Conservation (phyloP, 2,797 vertebrate species). For the Danio jaintianensis region DNA sequence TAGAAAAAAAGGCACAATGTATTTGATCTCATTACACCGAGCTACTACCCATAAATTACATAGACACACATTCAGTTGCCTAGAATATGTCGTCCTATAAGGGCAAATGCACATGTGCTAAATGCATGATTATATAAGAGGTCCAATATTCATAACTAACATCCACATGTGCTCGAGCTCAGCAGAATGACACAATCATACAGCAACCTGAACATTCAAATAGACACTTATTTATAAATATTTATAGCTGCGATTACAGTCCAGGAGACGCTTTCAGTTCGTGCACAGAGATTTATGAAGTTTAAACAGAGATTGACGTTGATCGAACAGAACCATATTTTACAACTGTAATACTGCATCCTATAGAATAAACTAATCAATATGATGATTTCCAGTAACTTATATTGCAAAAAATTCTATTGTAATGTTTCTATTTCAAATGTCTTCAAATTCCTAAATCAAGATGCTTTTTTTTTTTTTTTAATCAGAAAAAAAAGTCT, state of each 20-base stretch:
- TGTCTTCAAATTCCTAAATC: no score
- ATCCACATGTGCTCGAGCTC: conserved; percentile 29
- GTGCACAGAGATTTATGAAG: background rate
- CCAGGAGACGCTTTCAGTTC: conserved; percentile 19
- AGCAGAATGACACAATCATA: conserved; percentile 9
- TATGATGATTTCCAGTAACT: no score
- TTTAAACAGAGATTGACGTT: background rate
- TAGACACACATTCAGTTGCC: conserved; percentile 51
- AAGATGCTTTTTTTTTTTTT: no score
- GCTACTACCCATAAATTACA: conserved; percentile 24
- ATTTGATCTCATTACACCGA: conserved; percentile 32
- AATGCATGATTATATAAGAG: conserved; percentile 16
- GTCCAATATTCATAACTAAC: conserved; percentile 18
- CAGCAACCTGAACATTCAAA: conserved; percentile 26
- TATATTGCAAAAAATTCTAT: no score
- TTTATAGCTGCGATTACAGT: conserved; percentile 18
- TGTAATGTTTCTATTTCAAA: no score
- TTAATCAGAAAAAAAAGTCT: no score
- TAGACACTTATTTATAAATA: conserved; percentile 31
- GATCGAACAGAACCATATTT: background rate
- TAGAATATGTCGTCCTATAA: conserved; percentile 13
- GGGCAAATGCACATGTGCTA: conserved; percentile 20
- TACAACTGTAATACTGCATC: background rate
- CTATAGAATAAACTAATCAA: background rate
- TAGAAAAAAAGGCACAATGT: conserved; percentile 59